These are phyloP conservation scores for Oscheius onirici DNA, from an alignment of 2,888 invertebrate species.

Conservation along the genomic window DNA sequence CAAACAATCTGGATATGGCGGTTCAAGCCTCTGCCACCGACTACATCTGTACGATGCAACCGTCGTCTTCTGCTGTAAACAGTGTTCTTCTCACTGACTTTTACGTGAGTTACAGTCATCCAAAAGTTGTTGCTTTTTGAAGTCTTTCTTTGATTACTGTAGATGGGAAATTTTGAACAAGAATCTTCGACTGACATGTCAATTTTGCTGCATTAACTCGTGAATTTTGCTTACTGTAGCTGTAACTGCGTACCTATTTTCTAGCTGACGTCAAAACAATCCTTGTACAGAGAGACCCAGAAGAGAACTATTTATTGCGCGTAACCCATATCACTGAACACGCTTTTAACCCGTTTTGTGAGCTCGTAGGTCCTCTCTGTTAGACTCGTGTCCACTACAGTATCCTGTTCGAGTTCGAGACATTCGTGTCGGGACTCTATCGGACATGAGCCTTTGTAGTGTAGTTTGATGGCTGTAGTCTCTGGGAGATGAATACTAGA, in stretches of 20 bases:
- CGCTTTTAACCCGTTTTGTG: conserved; percentile 13
- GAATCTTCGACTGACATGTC: too few species aligned
- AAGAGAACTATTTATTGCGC: not conserved
- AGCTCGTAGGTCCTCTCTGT: conserved; percentile 45
- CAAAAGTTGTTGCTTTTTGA: too few species aligned
- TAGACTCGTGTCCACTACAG: conserved; percentile 56
- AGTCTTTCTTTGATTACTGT: too few species aligned
- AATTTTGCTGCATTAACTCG: too few species aligned
- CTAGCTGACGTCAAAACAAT: too few species aligned
- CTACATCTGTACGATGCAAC: conserved; percentile 52
- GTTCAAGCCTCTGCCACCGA: conserved; percentile 48
- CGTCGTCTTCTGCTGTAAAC: conserved; percentile 55
- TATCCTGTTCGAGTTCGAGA: conserved; percentile 44
- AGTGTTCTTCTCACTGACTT: conserved; percentile 42
- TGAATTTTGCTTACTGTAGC: too few species aligned
- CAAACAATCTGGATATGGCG: conserved; percentile 53
- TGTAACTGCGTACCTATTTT: too few species aligned
- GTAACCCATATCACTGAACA: conserved; percentile 12
- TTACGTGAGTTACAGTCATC: conserved; percentile 51
- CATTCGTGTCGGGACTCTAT: conserved; percentile 64
- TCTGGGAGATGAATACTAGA: conserved; percentile 78
- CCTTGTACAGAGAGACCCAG: not conserved
- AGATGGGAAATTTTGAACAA: too few species aligned
- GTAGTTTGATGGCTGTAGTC: conserved; percentile 86
- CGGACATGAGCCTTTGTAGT: conserved; percentile 81